Evolutionary conservation across 1,140 invertebrate genomes (phyloP).

Genomic region (Lamellibrachia luymesi): DNA sequence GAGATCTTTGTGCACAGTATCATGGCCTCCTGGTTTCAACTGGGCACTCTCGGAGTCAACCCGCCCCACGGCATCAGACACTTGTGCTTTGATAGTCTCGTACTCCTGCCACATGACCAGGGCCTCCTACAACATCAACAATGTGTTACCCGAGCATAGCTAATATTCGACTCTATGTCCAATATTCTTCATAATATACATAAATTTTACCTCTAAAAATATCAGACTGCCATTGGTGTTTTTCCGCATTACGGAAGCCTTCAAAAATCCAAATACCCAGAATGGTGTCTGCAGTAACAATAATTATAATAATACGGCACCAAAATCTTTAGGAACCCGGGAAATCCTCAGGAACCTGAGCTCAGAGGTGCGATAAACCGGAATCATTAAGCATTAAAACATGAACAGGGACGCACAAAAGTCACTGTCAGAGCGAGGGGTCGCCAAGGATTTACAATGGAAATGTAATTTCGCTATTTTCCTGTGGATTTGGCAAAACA

Average conservation of each 20-base stretch:
- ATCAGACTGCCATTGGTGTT: neutral
- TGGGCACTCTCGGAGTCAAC: conserved; percentile 64
- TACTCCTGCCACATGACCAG: conserved; percentile 85
- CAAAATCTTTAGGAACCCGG: neutral
- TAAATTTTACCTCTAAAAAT: neutral
- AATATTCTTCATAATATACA: neutral
- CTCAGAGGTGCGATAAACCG: too few species aligned
- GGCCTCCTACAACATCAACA: conserved; percentile 55
- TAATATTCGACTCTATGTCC: neutral
- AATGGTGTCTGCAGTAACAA: neutral
- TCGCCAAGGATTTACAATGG: too few species aligned
- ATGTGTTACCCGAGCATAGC: neutral
- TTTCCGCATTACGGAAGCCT: neutral
- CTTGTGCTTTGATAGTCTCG: conserved; percentile 78
- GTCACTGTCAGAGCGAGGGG: too few species aligned
- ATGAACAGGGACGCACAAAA: too few species aligned
- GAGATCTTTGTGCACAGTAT: conserved; percentile 62
- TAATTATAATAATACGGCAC: neutral
- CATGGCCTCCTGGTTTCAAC: conserved; percentile 42
- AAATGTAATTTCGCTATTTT: too few species aligned
- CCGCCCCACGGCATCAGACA: conserved; percentile 68
- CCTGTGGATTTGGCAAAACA: too few species aligned
- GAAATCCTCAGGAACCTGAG: too few species aligned
- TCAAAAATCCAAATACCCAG: neutral
- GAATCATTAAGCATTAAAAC: too few species aligned